phyloP scores from a whole-genome alignment of 1,140 invertebrate genomes.

The Plectus sambesii region DNA sequence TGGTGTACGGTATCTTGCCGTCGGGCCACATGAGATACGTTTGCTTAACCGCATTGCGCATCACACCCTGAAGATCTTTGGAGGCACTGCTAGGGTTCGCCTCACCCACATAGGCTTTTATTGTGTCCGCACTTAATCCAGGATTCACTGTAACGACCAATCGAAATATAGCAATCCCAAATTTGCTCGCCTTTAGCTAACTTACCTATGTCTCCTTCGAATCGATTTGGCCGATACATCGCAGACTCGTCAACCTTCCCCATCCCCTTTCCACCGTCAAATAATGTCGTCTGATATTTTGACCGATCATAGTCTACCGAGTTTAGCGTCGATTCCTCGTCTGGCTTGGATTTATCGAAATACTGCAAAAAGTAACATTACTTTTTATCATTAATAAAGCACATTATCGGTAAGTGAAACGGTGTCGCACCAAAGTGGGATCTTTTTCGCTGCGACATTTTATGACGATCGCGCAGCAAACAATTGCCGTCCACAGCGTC shows the following conservation, averaged over 20 bases:
- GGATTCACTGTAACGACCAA: conserved; percentile 36
- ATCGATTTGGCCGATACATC: conserved; percentile 37
- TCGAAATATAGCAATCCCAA: too few relatives aligned
- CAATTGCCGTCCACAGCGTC: too few relatives aligned
- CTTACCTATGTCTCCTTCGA: conserved; percentile 43
- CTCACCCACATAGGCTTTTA: conserved; percentile 30
- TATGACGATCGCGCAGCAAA: too few relatives aligned
- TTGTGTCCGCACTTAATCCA: conserved; percentile 26
- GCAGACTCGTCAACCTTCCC: conserved; percentile 34
- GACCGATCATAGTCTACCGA: conserved; percentile 17
- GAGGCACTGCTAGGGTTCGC: conserved; percentile 18
- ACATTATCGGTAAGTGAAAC: too few relatives aligned
- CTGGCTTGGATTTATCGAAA: conserved; percentile 26
- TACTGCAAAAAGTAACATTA: conserved; percentile 24
- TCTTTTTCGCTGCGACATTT: too few relatives aligned
- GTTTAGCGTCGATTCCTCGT: conserved; percentile 25
- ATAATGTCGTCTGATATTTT: neutral
- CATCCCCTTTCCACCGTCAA: conserved; percentile 9
- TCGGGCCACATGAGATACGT: conserved; percentile 35
- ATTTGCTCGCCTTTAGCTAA: too few relatives aligned
- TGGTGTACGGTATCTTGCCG: conserved; percentile 32
- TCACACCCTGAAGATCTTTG: too few relatives aligned
- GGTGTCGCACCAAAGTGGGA: too few relatives aligned
- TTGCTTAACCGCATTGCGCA: conserved; percentile 38
- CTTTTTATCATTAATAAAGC: too few relatives aligned